phyloP scores from a whole-genome alignment of 1,140 invertebrate genomes.

The Kradibia gibbosae region DNA sequence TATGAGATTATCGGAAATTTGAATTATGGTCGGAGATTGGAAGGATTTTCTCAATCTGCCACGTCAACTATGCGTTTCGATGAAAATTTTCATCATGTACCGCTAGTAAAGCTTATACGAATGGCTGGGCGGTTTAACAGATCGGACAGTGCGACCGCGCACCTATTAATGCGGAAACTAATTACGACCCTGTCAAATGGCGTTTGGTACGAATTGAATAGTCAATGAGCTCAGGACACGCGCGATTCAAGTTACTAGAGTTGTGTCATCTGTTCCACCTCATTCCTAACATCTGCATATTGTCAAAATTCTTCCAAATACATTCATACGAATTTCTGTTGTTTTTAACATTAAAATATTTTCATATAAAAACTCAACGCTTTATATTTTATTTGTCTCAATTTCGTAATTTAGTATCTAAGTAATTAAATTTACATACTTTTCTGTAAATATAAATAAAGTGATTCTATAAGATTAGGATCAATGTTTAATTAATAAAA shows the following conservation, averaged over 20 bases:
- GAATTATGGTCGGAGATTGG: conserved; percentile 7
- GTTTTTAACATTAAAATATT: neutral
- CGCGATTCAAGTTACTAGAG: conserved; percentile 23
- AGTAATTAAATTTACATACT: too few species aligned
- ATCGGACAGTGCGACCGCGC: conserved; percentile 15
- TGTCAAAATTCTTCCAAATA: neutral
- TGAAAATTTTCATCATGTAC: conserved; percentile 23
- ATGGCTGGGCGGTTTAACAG: conserved; percentile 1
- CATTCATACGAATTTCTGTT: conserved; percentile 6
- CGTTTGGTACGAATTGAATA: conserved; percentile 42
- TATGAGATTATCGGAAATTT: conserved; percentile 13
- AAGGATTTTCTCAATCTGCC: neutral
- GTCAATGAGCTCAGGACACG: conserved; percentile 38
- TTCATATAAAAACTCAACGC: too few species aligned
- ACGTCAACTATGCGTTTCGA: neutral
- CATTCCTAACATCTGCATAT: conserved; percentile 17
- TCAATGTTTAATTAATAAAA: too few species aligned
- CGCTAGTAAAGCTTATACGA: conserved; percentile 20
- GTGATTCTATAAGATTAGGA: too few species aligned
- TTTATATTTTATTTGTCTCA: too few species aligned
- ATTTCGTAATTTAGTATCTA: too few species aligned
- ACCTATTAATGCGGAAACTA: conserved; percentile 43
- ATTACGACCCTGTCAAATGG: conserved; percentile 42
- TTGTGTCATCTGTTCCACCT: conserved; percentile 6
- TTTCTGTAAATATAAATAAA: too few species aligned